These are phyloP conservation scores for Botia kubotai DNA, from an alignment of 2,797 vertebrate genomes.

Conservation along the genomic window DNA sequence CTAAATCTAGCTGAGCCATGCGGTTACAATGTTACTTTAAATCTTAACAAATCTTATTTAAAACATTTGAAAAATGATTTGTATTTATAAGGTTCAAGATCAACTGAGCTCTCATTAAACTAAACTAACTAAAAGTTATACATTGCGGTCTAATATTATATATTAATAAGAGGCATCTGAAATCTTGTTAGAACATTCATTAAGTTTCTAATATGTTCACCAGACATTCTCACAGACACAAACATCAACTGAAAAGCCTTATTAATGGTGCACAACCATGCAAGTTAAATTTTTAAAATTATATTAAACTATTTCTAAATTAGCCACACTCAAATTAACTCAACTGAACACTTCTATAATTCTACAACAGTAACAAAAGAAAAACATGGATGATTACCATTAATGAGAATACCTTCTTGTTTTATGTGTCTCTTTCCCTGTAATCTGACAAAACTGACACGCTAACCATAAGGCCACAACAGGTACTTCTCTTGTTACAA, in stretches of 20 bases:
- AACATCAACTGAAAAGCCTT: constrained; percentile 2
- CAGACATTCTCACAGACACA: constrained; percentile 1
- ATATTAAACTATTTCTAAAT: background rate
- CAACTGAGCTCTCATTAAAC: background rate
- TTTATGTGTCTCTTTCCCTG: background rate
- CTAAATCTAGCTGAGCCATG: background rate
- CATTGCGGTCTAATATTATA: constrained; percentile 4
- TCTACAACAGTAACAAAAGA: background rate
- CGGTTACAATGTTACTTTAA: background rate
- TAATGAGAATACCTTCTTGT: background rate
- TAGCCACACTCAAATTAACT: background rate
- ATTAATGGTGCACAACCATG: background rate
- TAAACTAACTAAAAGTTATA: constrained; percentile 4
- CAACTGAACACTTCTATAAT: background rate
- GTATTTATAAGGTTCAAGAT: too few species aligned
- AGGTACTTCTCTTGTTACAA: constrained; percentile 37
- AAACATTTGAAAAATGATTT: background rate
- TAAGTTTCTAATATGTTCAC: background rate
- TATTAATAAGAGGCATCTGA: background rate
- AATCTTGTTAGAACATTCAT: constrained; percentile 4
- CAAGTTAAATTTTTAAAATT: background rate
- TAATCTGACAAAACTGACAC: constrained; percentile 38
- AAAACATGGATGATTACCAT: background rate
- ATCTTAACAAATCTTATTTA: constrained; percentile 2
- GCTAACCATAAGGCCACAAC: constrained; percentile 35